phyloP scores from a whole-genome alignment of 2,797 vertebrate species.

The Girardinus metallicus region DNA sequence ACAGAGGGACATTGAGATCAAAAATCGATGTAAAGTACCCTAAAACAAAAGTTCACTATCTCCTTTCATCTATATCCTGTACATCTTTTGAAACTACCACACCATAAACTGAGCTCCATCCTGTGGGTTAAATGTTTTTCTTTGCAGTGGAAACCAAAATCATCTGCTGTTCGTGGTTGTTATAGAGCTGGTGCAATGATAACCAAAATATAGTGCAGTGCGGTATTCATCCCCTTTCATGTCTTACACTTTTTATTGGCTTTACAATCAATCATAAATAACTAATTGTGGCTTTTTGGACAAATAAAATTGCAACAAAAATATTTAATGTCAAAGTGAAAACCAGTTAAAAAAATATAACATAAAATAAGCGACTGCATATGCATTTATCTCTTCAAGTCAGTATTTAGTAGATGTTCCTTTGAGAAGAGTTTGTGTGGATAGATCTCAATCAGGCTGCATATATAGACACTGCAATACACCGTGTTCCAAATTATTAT shows the following conservation, averaged over 20 bases:
- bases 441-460: neutral
- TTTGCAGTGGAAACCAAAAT: neutral
- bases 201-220: neutral
- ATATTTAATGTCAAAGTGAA: neutral
- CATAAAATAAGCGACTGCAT: neutral
- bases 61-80: neutral
- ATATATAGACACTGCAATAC: neutral
- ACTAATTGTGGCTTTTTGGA: neutral
- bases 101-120: neutral
- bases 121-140: neutral
- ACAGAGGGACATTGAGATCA: conserved; percentile 1
- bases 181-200: neutral
- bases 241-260: neutral
- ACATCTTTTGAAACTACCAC: neutral
- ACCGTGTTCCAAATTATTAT: too few species aligned
- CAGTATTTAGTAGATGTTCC: neutral
- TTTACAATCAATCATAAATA: too few species aligned
- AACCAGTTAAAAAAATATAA: neutral
- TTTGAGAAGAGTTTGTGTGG: neutral
- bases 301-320: neutral
- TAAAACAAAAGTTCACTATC: neutral
- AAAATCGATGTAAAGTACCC: neutral
- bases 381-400: neutral
- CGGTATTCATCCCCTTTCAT: neutral
- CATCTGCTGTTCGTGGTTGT: neutral